These are phyloP conservation scores for Lepidonotus clava DNA, from an alignment of 2,888 invertebrate genomes.

Conservation along the genomic window DNA sequence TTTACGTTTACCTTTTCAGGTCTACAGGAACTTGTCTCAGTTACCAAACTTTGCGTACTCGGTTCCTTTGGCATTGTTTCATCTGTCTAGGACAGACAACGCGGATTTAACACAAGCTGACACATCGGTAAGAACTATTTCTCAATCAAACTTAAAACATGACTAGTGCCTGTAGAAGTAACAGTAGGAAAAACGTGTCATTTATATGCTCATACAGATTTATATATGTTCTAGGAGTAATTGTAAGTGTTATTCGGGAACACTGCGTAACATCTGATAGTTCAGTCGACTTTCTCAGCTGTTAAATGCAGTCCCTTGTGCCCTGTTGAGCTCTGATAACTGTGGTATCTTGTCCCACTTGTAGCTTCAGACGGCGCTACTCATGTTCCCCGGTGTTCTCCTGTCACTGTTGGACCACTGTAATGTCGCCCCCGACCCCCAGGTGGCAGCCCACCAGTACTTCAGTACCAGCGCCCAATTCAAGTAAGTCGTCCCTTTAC, in stretches of 20 bases:
- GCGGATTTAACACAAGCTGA: not conserved
- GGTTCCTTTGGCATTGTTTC: conserved; percentile 84
- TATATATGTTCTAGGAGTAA: too few species aligned
- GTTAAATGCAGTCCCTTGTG: too few species aligned
- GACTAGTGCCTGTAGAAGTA: too few species aligned
- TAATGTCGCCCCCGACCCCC: conserved; percentile 86
- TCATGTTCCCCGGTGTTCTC: conserved; percentile 91
- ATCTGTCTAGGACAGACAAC: conserved; percentile 48
- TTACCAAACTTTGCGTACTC: conserved; percentile 94
- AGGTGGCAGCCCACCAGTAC: conserved; percentile 83
- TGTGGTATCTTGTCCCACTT: too few species aligned
- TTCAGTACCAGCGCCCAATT: conserved; percentile 80
- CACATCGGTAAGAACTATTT: conserved; percentile 17
- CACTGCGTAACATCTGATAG: too few species aligned
- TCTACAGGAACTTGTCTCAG: conserved; percentile 86
- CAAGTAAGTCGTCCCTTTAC: not conserved
- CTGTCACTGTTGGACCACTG: conserved; percentile 88
- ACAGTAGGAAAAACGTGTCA: too few species aligned
- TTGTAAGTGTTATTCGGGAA: too few species aligned
- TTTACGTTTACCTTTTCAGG: conserved; percentile 68
- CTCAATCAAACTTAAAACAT: too few species aligned
- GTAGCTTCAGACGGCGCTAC: conserved; percentile 87
- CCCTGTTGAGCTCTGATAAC: too few species aligned
- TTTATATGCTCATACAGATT: too few species aligned
- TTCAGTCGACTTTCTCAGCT: too few species aligned